These are phyloP conservation scores for Setophaga coronata DNA, from an alignment of 2,113 vertebrate species.

Conservation along the genomic window DNA sequence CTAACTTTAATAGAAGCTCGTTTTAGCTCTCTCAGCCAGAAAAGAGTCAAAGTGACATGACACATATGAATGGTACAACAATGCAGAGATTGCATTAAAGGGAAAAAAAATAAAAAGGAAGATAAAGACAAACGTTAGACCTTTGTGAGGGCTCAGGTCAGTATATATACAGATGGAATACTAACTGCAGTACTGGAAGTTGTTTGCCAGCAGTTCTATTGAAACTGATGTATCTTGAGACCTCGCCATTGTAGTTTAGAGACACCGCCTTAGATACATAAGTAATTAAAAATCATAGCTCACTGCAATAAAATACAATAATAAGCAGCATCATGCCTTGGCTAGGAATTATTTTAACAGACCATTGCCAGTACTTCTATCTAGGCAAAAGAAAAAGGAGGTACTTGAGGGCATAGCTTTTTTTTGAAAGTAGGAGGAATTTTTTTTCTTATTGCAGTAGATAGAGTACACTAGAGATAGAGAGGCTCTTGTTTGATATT, in stretches of 20 bases:
- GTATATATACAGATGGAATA: not conserved
- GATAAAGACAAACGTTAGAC: not conserved
- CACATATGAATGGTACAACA: not conserved
- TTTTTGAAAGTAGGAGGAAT: not conserved
- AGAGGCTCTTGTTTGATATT: not conserved
- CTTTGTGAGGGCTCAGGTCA: not conserved
- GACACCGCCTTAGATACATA: not conserved
- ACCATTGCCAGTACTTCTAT: not conserved
- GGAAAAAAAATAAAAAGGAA: not conserved
- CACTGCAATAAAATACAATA: not conserved
- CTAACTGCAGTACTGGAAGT: not conserved
- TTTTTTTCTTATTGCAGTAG: not conserved
- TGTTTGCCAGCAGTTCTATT: not conserved
- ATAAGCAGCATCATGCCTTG: not conserved
- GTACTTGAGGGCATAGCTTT: not conserved
- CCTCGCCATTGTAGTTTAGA: not conserved
- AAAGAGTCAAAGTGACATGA: not conserved
- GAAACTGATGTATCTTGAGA: not conserved
- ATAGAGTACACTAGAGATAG: not conserved
- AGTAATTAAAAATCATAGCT: not conserved
- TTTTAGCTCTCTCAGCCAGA: constrained; percentile 1
- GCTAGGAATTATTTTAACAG: not conserved
- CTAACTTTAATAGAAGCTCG: not conserved
- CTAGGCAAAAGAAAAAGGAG: not conserved
- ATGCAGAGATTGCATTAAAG: not conserved